Evolutionary conservation across 2,113 vertebrate species (phyloP), one percentile per base, ranked within the genome.

Genomic region (Girardinichthys multiradiatus): DNA sequence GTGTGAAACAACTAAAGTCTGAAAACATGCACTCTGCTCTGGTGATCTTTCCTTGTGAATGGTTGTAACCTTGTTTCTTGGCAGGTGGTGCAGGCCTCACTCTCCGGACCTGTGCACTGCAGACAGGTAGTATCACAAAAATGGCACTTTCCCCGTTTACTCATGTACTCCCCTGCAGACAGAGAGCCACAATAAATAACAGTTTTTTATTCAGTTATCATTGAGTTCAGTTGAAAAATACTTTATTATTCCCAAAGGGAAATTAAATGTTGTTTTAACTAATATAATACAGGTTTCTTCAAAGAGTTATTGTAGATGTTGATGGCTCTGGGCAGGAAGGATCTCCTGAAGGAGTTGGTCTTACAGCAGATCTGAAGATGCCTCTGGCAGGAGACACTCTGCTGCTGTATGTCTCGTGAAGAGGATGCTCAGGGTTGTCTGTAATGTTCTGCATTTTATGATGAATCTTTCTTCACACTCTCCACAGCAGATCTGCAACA

Each of bases 81-180:
- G 72, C 97, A 99, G 86, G 87, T 93, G 70, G 91, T 95, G 90
- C 97, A 99, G 76, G 95, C 90, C 42, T 95, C 87, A 0, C 5
- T 70, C 80, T 92, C 86, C 1, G 96, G 96, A 45, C 97, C 98
- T 7, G 51, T 68, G 85, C 98, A 99, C 68, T 85, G 93, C 87
- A 83, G 79, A 86, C 98, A 99, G 0, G 94, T 95, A 45, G 42
- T 62, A 2, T 95, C 93, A 83, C 98, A 99, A 61, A 81, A 64
- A 48, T 86, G 93, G 81, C 97, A 98, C 27, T 58, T 78, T n/a
- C 83, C 91, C 5, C 70, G 76, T 45, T 64, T 58, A 39, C 92
- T 93, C 60, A 92, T 30, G 75, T 96, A 97, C 84, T 97, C 84
- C 72, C 94, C 96, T 98, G 83, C 59, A 33, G 75, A 91, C 67